Evolutionary conservation across 1,140 invertebrate genomes (phyloP).

Genomic region (Chironomus tepperi): DNA sequence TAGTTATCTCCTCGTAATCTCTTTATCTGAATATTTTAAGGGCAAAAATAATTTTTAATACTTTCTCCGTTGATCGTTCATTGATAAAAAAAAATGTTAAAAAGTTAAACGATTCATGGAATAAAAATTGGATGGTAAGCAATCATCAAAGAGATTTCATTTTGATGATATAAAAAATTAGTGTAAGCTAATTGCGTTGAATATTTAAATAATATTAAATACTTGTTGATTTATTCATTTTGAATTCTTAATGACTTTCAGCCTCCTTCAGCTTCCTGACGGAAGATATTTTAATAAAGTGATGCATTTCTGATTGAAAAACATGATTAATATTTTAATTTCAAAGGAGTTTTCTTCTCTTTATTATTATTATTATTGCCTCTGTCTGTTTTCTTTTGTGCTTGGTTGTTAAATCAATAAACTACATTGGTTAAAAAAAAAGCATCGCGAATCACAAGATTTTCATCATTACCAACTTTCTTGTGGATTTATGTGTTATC

Average conservation of each 20-base stretch:
- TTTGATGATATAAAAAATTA: slow-evolving; percentile 12
- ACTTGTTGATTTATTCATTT: not conserved
- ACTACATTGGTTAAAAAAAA: not conserved
- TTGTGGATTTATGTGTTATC: slow-evolving; percentile 13
- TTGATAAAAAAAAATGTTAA: not conserved
- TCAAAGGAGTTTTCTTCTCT: not conserved
- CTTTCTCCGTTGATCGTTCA: not conserved
- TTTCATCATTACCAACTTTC: not conserved
- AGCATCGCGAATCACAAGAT: too few species aligned
- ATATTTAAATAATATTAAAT: slow-evolving; percentile 11
- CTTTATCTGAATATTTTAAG: not conserved
- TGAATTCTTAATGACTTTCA: not conserved
- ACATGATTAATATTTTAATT: not conserved
- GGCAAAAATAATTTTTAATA: not conserved
- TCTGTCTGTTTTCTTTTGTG: not conserved
- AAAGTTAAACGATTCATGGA: not conserved
- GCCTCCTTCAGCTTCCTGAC: not conserved
- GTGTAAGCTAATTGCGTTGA: slow-evolving; percentile 7
- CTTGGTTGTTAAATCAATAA: slow-evolving; percentile 1
- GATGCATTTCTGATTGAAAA: slow-evolving; percentile 4
- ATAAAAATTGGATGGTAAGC: too few species aligned
- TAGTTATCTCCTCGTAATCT: slow-evolving; percentile 8
- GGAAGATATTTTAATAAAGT: not conserved
- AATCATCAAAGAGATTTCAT: slow-evolving; percentile 19
- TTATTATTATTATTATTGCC: not conserved